phyloP scores from a whole-genome alignment of 1,140 invertebrate genomes.

The Phocides pigmalion region DNA sequence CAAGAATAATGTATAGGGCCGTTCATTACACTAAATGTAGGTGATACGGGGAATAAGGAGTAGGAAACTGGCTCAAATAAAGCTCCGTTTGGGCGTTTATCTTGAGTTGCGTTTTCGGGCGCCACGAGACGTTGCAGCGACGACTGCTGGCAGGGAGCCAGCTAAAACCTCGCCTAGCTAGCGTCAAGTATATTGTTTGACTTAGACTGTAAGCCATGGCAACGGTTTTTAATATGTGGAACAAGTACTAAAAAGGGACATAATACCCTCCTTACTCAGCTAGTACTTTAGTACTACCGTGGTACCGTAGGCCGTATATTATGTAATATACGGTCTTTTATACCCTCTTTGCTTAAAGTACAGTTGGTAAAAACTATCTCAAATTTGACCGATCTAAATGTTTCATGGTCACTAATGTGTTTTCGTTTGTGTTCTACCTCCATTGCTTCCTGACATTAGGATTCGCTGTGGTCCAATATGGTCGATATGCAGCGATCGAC shows the following conservation, averaged over 20 bases:
- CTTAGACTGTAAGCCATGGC: constrained; percentile 8
- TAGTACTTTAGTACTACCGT: too few species aligned
- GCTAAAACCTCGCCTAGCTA: neutral
- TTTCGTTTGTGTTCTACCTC: too few species aligned
- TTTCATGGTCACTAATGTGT: too few species aligned
- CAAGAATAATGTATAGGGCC: neutral
- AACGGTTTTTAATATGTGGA: constrained; percentile 8
- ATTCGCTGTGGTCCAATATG: too few species aligned
- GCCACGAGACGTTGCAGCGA: constrained; percentile 15
- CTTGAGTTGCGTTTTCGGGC: constrained; percentile 17
- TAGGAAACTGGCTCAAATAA: constrained; percentile 6
- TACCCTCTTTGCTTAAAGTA: too few species aligned
- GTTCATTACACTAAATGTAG: constrained; percentile 15
- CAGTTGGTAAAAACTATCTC: too few species aligned
- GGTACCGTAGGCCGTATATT: too few species aligned
- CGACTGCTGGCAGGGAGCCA: constrained; percentile 17
- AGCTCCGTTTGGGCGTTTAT: constrained; percentile 4
- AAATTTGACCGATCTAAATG: too few species aligned
- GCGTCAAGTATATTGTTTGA: constrained; percentile 14
- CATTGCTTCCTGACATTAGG: too few species aligned
- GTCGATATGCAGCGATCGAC: too few species aligned
- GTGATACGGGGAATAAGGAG: neutral
- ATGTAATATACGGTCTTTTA: too few species aligned
- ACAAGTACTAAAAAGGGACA: neutral
- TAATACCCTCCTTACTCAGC: too few species aligned